phyloP scores from a whole-genome alignment of 2,113 vertebrate genomes.

The Silurus asotus region DNA sequence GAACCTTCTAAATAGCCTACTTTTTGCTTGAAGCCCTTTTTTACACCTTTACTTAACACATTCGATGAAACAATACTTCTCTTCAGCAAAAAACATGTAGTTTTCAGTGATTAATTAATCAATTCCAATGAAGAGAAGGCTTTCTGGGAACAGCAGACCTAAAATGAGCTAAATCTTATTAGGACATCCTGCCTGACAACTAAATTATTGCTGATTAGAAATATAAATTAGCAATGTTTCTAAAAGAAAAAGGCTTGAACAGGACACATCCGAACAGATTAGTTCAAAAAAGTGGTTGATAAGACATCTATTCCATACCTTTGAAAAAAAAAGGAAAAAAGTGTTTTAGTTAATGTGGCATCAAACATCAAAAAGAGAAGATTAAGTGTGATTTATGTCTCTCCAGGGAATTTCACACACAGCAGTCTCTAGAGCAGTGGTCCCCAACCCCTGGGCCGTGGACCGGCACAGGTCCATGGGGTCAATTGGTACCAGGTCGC shows the following conservation, averaged over 20 bases:
- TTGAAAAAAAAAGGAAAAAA: no score
- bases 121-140: slow-evolving; percentile 14
- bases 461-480: no score
- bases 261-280: slow-evolving; percentile 2
- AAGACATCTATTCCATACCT: neutral
- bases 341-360: no score
- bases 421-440: no score
- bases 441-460: no score
- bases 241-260: slow-evolving; percentile 22
- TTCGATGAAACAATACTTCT: neutral
- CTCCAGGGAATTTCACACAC: no score
- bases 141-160: slow-evolving; percentile 27
- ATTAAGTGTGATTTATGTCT: no score
- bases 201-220: slow-evolving; percentile 56
- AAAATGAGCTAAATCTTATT: slow-evolving; percentile 40
- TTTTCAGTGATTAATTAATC: neutral
- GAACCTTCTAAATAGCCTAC: neutral
- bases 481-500: no score
- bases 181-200: slow-evolving; percentile 50
- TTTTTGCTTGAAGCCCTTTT: neutral
- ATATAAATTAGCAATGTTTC: neutral
- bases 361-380: no score
- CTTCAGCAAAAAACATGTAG: neutral
- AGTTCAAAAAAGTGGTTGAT: neutral
- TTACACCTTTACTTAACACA: neutral